Evolutionary conservation across 1,140 invertebrate species (phyloP), one percentile per base, ranked within the genome.

Genomic region (Neodiprion fabricii): DNA sequence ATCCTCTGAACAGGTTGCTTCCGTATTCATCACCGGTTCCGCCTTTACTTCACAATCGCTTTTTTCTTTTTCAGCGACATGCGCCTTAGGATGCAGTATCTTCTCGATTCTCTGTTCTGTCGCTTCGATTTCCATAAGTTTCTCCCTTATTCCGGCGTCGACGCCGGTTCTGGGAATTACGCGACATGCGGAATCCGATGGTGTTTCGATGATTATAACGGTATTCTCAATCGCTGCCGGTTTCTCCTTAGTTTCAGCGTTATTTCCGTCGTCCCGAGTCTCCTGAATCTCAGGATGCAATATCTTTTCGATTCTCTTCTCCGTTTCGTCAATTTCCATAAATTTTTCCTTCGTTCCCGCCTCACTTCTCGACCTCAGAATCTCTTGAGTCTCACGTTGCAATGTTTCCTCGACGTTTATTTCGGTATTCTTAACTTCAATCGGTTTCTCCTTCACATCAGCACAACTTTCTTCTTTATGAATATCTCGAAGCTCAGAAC

Each of bases 111-210:
- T 82, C 21, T 74, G 80, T n/a, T 84, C 80, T 0, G 77, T 78
- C 12, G 74, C 68, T 68, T 85, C 80, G 9, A 86, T 84, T 17
- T 85, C 84, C 0, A 81, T 68, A 14, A 86, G 68, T 53, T 83
- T 83, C 50, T 53, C 50, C 50, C n/a, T 53, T 14, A 53, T 53
- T 14, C 50, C 50, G 50, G 14, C n/a, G 5, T 40, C 28, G 28
- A 40, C 28, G 28, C 28, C 28, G 28, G 28, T 40, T 40, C 5
- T 40, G 0, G 28, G 28, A 40, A 40, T 40, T 40, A 3, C 5
- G 2, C 28, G 28, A 40, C 5, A 40, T 40, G 5, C 28, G 28
- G 28, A 40, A 40, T 40, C 28, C 5, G 28, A 5, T 5, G 28
- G 28, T 40, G 28, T 40, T 40, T 40, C 28, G 5, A 40, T 40